These are phyloP conservation scores for Zoanthus sansibaricus DNA, from an alignment of 92 coral and sea anemone species.

Conservation along the genomic window DNA sequence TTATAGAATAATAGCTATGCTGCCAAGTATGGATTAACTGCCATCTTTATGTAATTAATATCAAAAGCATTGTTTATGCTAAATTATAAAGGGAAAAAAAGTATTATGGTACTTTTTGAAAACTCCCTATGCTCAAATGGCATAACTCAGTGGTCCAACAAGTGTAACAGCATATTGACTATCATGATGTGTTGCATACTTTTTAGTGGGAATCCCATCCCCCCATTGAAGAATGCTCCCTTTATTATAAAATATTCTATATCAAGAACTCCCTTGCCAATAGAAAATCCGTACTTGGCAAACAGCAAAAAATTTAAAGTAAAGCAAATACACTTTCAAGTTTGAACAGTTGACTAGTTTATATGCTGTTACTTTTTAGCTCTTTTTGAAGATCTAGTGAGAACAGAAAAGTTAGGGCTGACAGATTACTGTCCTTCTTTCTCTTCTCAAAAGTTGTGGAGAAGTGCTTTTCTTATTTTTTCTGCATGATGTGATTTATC, in stretches of 20 bases:
- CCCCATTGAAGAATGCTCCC: conserved; percentile 3
- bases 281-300: conserved; percentile 24
- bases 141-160: neutral
- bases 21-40: conserved; percentile 17
- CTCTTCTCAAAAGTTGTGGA: conserved; percentile 50
- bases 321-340: conserved; percentile 32
- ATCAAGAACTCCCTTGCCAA: conserved; percentile 24
- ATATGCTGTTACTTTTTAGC: conserved; percentile 28
- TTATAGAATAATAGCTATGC: neutral
- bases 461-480: conserved; percentile 53
- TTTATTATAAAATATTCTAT: neutral
- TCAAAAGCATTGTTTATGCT: neutral
- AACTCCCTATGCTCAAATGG: neutral
- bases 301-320: neutral
- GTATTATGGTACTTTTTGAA: neutral
- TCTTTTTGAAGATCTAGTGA: conserved; percentile 5
- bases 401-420: neutral
- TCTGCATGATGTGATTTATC: conserved; percentile 54
- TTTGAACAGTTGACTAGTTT: conserved; percentile 29
- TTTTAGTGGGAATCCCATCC: conserved; percentile 1
- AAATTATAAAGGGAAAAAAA: neutral
- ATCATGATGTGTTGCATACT: neutral
- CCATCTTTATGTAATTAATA: conserved; percentile 7
- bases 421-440: conserved; percentile 34
- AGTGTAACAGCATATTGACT: neutral